Conservation (phyloP, 2,113 vertebrate species). For the Hippolais icterina region DNA sequence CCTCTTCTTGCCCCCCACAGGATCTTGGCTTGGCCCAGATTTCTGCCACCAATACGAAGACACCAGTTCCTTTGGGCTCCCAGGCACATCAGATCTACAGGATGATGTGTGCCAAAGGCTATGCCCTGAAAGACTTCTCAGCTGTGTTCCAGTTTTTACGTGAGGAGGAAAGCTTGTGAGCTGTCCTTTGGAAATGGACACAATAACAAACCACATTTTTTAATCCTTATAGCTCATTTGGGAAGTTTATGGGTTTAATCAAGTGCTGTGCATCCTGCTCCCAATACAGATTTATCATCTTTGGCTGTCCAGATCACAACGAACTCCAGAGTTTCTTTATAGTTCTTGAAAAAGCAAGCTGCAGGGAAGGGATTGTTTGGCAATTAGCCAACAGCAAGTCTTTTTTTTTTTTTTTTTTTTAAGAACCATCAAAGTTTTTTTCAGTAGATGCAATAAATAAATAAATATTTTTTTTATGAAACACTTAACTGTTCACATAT, state of each 20-base stretch:
- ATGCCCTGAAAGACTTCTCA: conserved; percentile 96
- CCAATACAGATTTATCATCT: conserved; percentile 13
- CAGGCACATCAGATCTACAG: conserved; percentile 95
- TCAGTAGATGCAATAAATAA: conserved; percentile 47
- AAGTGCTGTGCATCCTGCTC: conserved; percentile 36
- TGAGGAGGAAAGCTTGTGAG: conserved; percentile 89
- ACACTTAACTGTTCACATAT: conserved; percentile 8
- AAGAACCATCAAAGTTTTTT: conserved; percentile 5
- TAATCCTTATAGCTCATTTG: conserved; percentile 25
- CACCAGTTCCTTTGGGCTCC: conserved; percentile 88
- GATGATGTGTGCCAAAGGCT: conserved; percentile 95
- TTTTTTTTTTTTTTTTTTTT: background rate
- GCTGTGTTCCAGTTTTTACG: conserved; percentile 96
- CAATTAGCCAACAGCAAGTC: background rate
- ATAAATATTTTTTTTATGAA: conserved; percentile 32
- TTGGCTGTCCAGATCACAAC: conserved; percentile 26
- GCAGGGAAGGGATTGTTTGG: conserved; percentile 20
- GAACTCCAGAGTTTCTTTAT: conserved; percentile 18
- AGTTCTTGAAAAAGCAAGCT: conserved; percentile 24
- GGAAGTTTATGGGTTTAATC: conserved; percentile 53
- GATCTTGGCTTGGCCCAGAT: conserved; percentile 95
- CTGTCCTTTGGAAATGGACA: conserved; percentile 14
- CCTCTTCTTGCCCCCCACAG: conserved; percentile 68
- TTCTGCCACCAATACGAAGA: conserved; percentile 93
- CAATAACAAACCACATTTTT: conserved; percentile 31